These are phyloP conservation scores for Euplexia lucipara DNA, from an alignment of 2,888 invertebrate genomes.

Conservation along the genomic window DNA sequence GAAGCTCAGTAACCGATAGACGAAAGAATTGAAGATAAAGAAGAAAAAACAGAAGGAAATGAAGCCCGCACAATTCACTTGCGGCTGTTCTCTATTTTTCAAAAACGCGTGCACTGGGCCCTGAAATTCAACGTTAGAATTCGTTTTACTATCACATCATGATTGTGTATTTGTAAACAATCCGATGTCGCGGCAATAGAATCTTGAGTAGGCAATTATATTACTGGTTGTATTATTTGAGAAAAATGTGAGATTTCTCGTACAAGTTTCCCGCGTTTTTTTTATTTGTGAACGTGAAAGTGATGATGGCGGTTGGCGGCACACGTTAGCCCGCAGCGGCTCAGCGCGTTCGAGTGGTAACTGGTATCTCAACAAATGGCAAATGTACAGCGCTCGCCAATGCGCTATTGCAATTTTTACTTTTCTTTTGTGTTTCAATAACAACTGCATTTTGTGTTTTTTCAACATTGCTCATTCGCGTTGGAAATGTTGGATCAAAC, in stretches of 20 bases:
- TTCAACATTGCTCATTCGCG: conserved; percentile 54
- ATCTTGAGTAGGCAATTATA: conserved; percentile 61
- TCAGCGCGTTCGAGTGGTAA: conserved; percentile 78
- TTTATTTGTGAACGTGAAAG: conserved; percentile 83
- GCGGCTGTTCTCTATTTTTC: conserved; percentile 58
- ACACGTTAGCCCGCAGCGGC: conserved; percentile 83
- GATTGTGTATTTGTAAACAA: conserved; percentile 76
- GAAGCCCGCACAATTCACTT: conserved; percentile 58
- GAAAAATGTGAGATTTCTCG: conserved; percentile 76
- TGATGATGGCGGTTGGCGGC: conserved; percentile 69
- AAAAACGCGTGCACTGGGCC: conserved; percentile 61
- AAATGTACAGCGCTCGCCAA: conserved; percentile 44
- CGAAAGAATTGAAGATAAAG: conserved; percentile 70
- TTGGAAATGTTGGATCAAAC: conserved; percentile 56
- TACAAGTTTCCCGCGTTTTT: conserved; percentile 79
- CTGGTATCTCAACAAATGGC: conserved; percentile 53
- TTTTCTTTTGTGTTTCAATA: conserved; percentile 65
- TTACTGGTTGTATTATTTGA: conserved; percentile 62
- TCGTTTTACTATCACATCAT: conserved; percentile 80
- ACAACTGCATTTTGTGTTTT: conserved; percentile 55
- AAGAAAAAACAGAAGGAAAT: conserved; percentile 73
- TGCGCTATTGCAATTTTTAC: conserved; percentile 62
- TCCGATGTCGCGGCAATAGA: conserved; percentile 70
- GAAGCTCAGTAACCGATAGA: conserved; percentile 54
- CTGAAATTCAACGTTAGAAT: conserved; percentile 56